phyloP scores from a whole-genome alignment of 2,797 vertebrate genomes.

The Mus spretus region DNA sequence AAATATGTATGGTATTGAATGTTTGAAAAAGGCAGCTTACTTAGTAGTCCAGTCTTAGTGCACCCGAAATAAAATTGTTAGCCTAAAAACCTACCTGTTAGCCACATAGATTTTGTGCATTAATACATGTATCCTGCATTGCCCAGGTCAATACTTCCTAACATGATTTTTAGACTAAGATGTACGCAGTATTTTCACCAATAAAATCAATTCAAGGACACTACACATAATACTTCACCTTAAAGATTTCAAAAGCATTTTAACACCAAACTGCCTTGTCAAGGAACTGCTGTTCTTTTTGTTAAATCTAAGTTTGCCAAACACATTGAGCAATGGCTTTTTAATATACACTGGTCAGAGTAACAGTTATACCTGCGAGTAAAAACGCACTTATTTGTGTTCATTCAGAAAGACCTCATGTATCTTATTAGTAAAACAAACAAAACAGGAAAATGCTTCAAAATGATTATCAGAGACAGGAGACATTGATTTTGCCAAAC shows the following conservation, averaged over 20 bases:
- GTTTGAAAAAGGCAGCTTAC: not conserved
- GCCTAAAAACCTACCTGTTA: not conserved
- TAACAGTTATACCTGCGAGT: not conserved
- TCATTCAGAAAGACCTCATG: not conserved
- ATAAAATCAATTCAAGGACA: not conserved
- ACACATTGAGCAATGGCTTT: not conserved
- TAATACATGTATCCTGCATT: not conserved
- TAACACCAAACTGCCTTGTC: not conserved
- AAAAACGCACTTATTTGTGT: slow-evolving; percentile 14
- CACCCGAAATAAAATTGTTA: not conserved
- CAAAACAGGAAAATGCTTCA: not conserved
- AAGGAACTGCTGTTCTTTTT: not conserved
- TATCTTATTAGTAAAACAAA: not conserved
- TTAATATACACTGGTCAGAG: not conserved
- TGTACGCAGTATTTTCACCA: not conserved
- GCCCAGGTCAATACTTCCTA: not conserved
- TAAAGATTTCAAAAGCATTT: not conserved
- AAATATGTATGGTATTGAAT: not conserved
- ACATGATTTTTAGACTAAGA: not conserved
- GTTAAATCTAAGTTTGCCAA: not conserved
- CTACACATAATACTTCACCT: not conserved
- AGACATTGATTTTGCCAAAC: not conserved
- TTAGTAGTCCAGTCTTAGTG: not conserved
- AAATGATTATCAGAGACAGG: not conserved
- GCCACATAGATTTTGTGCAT: not conserved